Percentiles rank a stretch among this genome's conserved stretches.
phyloP scores from a whole-genome alignment of 2,113 vertebrate genomes.

The Poicephalus gulielmi region DNA sequence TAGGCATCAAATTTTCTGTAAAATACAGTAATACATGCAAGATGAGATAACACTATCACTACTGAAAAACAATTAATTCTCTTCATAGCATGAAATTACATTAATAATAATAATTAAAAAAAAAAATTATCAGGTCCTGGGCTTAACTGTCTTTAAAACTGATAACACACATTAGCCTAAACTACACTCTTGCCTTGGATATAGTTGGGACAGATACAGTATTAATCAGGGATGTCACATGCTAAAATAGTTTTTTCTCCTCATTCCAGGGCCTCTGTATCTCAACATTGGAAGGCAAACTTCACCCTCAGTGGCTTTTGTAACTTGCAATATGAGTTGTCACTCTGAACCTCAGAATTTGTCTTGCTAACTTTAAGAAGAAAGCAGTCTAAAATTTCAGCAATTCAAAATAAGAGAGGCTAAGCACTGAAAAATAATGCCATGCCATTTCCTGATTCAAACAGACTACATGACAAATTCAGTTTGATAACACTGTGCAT shows the following conservation, averaged over 20 bases:
- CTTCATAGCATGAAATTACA: not conserved
- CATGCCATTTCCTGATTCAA: not conserved
- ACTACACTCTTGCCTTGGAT: not conserved
- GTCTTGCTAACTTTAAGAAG: not conserved
- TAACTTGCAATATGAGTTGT: not conserved
- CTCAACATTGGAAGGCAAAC: not conserved
- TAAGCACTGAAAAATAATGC: not conserved
- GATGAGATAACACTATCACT: not conserved
- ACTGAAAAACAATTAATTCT: not conserved
- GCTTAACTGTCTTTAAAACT: not conserved
- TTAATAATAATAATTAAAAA: not conserved
- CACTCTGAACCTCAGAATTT: not conserved
- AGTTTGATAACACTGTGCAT: not conserved
- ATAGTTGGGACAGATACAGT: not conserved
- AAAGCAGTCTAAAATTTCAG: not conserved
- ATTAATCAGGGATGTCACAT: not conserved
- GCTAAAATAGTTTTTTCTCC: not conserved
- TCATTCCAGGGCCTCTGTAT: not conserved
- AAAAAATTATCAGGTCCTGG: not conserved
- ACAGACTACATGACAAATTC: not conserved
- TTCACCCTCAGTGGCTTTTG: not conserved
- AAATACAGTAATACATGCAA: not conserved
- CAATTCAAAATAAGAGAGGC: not conserved
- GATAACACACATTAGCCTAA: not conserved
- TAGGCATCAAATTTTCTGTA: not conserved